Conservation (phyloP, 2,113 vertebrate genomes). For the Bos indicus region DNA sequence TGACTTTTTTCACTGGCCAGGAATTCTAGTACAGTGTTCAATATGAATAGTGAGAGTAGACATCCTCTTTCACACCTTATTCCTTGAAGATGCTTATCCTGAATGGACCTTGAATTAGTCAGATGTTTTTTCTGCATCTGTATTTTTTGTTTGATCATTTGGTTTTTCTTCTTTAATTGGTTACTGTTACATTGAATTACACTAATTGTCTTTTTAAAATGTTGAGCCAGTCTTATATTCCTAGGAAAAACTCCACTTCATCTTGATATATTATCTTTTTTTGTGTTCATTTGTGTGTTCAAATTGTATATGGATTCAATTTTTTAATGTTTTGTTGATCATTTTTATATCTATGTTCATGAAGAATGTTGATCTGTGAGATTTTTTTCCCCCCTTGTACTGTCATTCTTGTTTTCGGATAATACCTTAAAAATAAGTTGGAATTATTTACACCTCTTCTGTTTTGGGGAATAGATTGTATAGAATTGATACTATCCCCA, state of each 20-base stretch:
- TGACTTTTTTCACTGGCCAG: not conserved
- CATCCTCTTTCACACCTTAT: not conserved
- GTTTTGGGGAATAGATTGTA: not conserved
- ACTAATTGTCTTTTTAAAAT: not conserved
- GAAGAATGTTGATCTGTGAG: not conserved
- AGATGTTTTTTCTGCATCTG: not conserved
- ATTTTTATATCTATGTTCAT: not conserved
- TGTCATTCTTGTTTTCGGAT: not conserved
- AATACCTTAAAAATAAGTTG: not conserved
- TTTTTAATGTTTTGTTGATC: not conserved
- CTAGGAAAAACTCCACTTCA: not conserved
- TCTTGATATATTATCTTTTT: not conserved
- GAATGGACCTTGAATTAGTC: not conserved
- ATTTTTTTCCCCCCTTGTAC: not conserved
- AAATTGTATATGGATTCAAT: not conserved
- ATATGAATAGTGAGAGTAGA: not conserved
- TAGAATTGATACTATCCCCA: not conserved
- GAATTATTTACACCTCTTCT: not conserved
- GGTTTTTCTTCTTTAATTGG: constrained; percentile 1
- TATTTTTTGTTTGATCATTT: not conserved
- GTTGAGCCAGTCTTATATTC: not conserved
- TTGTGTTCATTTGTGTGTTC: not conserved
- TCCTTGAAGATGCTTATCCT: not conserved
- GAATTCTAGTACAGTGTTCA: not conserved
- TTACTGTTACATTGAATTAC: not conserved